Evolutionary conservation across 2,888 invertebrate genomes (phyloP).

Genomic region (Machimus atricapillus): DNA sequence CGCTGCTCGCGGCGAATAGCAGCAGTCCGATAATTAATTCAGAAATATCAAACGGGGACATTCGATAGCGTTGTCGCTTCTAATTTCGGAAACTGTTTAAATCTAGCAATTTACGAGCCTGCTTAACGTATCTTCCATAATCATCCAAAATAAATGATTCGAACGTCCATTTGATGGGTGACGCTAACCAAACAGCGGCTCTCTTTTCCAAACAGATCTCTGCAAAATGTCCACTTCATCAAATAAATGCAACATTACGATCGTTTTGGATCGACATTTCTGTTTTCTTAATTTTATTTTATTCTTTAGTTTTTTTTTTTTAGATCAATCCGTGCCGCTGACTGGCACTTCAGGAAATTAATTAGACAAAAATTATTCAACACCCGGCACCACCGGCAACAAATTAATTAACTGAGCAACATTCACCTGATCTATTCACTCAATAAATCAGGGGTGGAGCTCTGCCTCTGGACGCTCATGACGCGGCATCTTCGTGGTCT

Average conservation of each 20-base stretch:
- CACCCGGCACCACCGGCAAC: constrained; percentile 22
- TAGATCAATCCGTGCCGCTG: neutral
- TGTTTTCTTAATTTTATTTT: neutral
- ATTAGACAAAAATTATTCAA: constrained; percentile 38
- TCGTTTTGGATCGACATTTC: neutral
- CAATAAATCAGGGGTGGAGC: constrained; percentile 26
- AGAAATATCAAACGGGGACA: constrained; percentile 14
- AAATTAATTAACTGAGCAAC: constrained; percentile 33
- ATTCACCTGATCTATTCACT: constrained; percentile 39
- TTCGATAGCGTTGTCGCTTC: constrained; percentile 22
- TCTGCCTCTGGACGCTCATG: neutral
- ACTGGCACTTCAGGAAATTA: constrained; percentile 9
- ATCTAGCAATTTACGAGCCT: constrained; percentile 29
- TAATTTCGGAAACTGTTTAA: constrained; percentile 25
- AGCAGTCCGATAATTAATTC: constrained; percentile 12
- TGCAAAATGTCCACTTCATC: neutral
- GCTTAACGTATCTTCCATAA: neutral
- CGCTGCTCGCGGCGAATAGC: neutral
- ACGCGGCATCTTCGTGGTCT: neutral
- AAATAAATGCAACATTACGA: constrained; percentile 20
- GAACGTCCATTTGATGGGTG: neutral
- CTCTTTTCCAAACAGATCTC: neutral
- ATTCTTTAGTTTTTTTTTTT: neutral
- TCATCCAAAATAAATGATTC: constrained; percentile 20
- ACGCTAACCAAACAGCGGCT: neutral